Base-by-base conservation (phyloP, 2,888 invertebrate genomes). In the Dryobota labecula region DNA sequence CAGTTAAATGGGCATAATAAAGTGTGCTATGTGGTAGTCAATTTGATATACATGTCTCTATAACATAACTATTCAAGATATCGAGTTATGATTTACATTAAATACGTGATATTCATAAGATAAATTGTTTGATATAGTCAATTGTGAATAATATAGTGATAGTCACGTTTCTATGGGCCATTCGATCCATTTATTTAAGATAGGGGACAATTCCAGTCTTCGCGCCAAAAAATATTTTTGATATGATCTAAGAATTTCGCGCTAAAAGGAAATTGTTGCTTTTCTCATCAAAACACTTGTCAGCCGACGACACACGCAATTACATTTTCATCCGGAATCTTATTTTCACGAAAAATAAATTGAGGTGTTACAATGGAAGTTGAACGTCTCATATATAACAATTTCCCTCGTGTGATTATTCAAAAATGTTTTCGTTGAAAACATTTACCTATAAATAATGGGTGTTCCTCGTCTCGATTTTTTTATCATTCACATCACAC, bases 261-360 rank as follows among this genome's bases (percentile, higher is more conserved):
- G 56, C 66, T 54, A 45, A 76, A 78, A 77, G 57, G 57, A 84
- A 82, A 82, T 84, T 82, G 76, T 86, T 77, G 65, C 71, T 78
- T 77, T 83, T 85, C 74, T 83, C 90, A 90, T 91, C 90, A 90
- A 90, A 92, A 90, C 89, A 90, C 89, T 90, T 91, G 90, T 90
- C 91, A 90, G 89, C 87, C 86, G 88, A 87, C 87, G 90, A 89
- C 90, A 88, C 86, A 89, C 89, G 89, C 91, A 92, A 93, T 93
- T 93, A 92, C 91, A 87, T 91, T 93, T 91, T 90, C 90, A 90
- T 90, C 89, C 79, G 83, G 87, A 88, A 90, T 90, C 88, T 89
- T 88, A 90, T 92, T 90, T 90, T 80, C 84, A 80, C 78, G 84
- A 83, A 89, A 88, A 88, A 86, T 89, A 90, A 91, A 90, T 89